Percentiles rank a stretch among this genome's conserved stretches.
Conservation (phyloP, 2,113 vertebrate genomes). For the Aphelocoma coerulescens region DNA sequence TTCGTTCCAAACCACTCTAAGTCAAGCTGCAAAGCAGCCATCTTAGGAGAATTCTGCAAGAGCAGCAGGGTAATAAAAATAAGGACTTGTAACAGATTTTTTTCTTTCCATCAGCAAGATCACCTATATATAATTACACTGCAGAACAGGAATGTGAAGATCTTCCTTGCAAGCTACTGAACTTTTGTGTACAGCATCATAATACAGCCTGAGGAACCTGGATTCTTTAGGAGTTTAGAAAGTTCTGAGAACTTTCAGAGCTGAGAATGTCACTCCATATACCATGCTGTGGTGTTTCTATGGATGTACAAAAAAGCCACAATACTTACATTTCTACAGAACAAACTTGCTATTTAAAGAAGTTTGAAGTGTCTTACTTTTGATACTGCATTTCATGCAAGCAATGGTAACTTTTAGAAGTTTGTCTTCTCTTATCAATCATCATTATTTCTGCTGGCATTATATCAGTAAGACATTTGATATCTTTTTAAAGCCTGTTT, state of each 20-base stretch:
- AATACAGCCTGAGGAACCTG: not conserved
- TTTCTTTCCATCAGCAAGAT: not conserved
- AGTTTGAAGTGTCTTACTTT: not conserved
- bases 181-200: not conserved
- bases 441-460: not conserved
- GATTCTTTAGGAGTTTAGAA: not conserved
- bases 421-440: not conserved
- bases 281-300: not conserved
- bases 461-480: not conserved
- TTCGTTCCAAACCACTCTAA: not conserved
- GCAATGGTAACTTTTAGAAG: not conserved
- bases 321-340: not conserved
- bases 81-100: not conserved
- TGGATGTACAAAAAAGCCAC: not conserved
- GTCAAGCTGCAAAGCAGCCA: not conserved
- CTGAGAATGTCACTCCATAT: not conserved
- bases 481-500: not conserved
- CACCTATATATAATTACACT: not conserved
- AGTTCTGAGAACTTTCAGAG: not conserved
- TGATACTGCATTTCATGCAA: not conserved
- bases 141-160: not conserved
- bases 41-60: not conserved
- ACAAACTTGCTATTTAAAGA: not conserved
- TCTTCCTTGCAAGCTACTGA: not conserved
- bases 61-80: not conserved